Base-by-base conservation (phyloP, 2,888 invertebrate species). In the Syritta pipiens region DNA sequence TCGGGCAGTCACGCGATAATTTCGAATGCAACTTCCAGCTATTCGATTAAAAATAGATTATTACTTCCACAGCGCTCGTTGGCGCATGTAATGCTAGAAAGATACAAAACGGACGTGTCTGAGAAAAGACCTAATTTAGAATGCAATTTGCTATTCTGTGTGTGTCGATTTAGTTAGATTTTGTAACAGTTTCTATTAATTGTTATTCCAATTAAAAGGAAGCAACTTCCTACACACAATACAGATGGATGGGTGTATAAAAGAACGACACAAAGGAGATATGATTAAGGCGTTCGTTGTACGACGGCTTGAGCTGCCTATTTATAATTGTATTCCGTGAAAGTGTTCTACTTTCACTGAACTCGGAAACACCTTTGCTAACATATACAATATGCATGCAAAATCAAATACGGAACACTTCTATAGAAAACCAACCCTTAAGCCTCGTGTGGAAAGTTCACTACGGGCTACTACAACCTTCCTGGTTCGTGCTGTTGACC, bases 1-100 rank as follows among this genome's bases (percentile, higher is more conserved):
- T 60, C 37, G 53, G 30, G 62, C 55, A 44, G 62, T 63, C 76
- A 76, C 57, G 76, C 76, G 62, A 77, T 77, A 28, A 63, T 77
- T 77, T 12, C 65, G 57, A 77, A 53, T 71, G 65, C 65, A 60
- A 77, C 65, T 71, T 71, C 71, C 71, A 71, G 71, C 28, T 24
- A 59, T 65, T 77, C 53, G 59, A 71, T 77, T 77, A 77, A 71
- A 77, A 77, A 77, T 77, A 77, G 76, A 77, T 77, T n/a, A n/a
- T n/a, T 77, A 71, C 22, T 30, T 59, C 63, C 42, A 59, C 51
- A 53, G 40, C 44, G 65, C 76, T 53, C 59, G 57, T 14, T 32
- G 57, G 57, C 69, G 57, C 63, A 53, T 17, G 35, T 65, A 71
- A 71, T 51, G 55, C 37, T 71, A 59, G 35, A 30, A 44, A 57